Evolutionary conservation across 2,113 vertebrate genomes (phyloP).

Genomic region (Pomatorhinus ruficollis): DNA sequence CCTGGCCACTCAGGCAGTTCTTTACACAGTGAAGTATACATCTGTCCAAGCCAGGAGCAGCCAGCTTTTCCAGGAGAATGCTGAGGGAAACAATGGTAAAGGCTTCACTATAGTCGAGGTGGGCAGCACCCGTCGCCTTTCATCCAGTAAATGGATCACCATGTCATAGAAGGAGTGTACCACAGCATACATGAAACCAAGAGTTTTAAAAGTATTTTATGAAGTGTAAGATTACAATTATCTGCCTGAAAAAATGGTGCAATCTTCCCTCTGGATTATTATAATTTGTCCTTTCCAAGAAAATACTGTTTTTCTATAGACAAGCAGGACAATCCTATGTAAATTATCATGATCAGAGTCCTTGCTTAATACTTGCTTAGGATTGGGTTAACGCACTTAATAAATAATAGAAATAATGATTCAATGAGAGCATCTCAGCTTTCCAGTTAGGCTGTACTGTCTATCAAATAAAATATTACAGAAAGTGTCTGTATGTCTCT

Average conservation of each 20-base stretch:
- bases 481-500: not conserved
- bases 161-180: not conserved
- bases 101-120: not conserved
- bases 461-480: not conserved
- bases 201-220: not conserved
- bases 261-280: not conserved
- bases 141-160: fast-evolving
- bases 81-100: not conserved
- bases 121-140: not conserved
- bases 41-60: not conserved
- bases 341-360: not conserved
- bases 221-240: not conserved
- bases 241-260: not conserved
- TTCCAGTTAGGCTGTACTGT: not conserved
- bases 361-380: not conserved
- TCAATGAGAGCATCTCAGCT: not conserved
- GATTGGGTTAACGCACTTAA: not conserved
- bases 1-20: not conserved
- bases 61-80: not conserved
- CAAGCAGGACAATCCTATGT: not conserved
- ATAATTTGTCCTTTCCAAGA: not conserved
- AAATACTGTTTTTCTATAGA: not conserved
- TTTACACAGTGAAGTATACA: fast-evolving
- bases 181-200: not conserved
- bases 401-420: not conserved